These are phyloP conservation scores for Fringilla coelebs DNA, from an alignment of 2,797 vertebrate species.

Conservation along the genomic window DNA sequence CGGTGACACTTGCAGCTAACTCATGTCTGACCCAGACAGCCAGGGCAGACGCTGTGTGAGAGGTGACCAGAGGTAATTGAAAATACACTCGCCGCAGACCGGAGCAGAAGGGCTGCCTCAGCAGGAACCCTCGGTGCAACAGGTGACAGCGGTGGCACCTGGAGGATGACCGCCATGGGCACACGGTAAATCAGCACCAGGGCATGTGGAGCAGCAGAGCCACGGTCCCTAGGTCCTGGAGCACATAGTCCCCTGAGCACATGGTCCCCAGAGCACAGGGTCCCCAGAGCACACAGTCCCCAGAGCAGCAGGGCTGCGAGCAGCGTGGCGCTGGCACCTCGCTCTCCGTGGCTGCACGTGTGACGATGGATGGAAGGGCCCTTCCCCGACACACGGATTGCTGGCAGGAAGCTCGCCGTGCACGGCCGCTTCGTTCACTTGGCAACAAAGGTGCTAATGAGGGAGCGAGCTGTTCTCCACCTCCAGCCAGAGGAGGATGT, in stretches of 20 bases:
- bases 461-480: conserved; percentile 18
- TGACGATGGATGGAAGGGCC: conserved; percentile 48
- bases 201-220: neutral
- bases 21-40: neutral
- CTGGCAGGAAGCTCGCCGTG: conserved; percentile 67
- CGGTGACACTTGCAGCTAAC: neutral
- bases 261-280: rapidly evolving
- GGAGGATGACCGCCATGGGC: rapidly evolving
- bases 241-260: neutral
- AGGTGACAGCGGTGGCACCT: neutral
- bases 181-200: rapidly evolving
- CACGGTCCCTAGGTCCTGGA: rapidly evolving
- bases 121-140: neutral
- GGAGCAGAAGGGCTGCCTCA: neutral
- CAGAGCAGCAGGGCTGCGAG: neutral
- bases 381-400: conserved; percentile 55
- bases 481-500: neutral
- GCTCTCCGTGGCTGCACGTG: neutral
- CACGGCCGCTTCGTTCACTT: conserved; percentile 73
- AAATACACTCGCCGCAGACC: rapidly evolving
- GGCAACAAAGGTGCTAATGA: conserved; percentile 83
- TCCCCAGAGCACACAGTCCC: neutral
- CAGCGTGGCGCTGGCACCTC: neutral
- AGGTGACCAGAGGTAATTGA: neutral
- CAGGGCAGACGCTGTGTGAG: neutral